Percentiles rank a stretch among this genome's conserved stretches.
Conservation (phyloP, 2,113 vertebrate genomes). For the Tretioscincus oriximinensis region DNA sequence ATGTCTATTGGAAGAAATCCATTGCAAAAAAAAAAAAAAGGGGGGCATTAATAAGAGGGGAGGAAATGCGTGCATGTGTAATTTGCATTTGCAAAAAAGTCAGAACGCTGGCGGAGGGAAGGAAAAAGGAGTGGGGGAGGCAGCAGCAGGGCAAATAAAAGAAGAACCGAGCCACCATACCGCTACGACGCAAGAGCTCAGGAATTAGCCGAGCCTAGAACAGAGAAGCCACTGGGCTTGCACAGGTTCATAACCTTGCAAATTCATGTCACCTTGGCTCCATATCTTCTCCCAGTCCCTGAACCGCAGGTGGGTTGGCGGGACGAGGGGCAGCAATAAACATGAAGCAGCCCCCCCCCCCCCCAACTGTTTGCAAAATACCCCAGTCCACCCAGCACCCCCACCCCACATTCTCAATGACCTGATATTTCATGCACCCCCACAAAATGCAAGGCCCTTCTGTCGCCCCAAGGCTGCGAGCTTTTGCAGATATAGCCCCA, state of each 20-base stretch:
- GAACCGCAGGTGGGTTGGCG: neutral
- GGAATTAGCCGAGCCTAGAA: neutral
- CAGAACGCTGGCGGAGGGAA: no score
- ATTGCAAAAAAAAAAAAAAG: neutral
- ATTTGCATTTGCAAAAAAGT: neutral
- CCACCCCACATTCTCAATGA: neutral
- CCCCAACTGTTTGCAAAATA: neutral
- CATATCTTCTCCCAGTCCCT: neutral
- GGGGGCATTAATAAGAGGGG: no score
- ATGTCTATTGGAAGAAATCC: constrained; percentile 27
- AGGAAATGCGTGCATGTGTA: no score
- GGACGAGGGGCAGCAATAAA: no score
- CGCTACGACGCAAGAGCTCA: neutral
- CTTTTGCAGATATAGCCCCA: neutral
- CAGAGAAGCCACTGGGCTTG: neutral
- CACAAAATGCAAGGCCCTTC: neutral
- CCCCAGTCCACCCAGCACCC: neutral
- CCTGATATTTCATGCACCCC: neutral
- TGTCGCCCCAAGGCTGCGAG: neutral
- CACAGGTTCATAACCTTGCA: neutral
- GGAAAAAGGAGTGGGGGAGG: neutral
- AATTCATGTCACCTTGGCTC: neutral
- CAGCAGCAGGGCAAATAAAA: neutral
- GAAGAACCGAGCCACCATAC: neutral
- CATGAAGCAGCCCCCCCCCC: no score